Base-by-base conservation (phyloP, 2,113 vertebrate species). In the Propithecus coquereli region DNA sequence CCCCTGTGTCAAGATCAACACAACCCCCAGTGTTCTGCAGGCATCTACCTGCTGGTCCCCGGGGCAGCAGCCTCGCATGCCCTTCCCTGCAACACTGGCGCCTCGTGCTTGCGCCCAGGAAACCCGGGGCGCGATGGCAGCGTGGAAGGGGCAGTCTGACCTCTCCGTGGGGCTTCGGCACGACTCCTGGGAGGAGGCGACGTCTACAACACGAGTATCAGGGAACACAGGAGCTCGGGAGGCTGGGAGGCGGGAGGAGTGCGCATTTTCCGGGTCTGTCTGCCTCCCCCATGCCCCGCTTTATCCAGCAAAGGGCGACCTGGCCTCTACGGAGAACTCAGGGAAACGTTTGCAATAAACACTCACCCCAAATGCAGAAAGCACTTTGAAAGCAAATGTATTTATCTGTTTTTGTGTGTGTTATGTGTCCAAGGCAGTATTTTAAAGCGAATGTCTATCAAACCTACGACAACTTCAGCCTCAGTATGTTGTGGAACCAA, bases 361-460 rank as follows among this genome's bases (percentile, higher is more conserved):
- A 54, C 50, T 59, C 4, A 54, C 40, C 65, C 77, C 57, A 88
- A 52, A 57, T 40, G 59, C 34, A 87, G 22, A 45, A 76, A 40
- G 11, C n/a, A 17, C 73, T 52, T 92, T 50, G 63, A 88, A 94
- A 93, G 57, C 52, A 77, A 76, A n/a, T 34, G 0, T 32, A 4
- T 65, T 61, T 87, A 32, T 13, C 18, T 73, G 68, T 77, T 61
- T 86, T 16, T 37, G 63, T 65, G 5, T 20, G 13, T 40, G 16
- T 45, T 45, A n/a, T 83, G 25, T 77, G 12, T 77, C n/a, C 20
- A 54, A 54, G n/a, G 61, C 43, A 88, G 63, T 68, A 40, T 92
- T 92, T 91, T 84, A 92, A 59, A 84, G 61, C 79, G 76, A 94
- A 74, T 50, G 11, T 61, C 74, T 96, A 25, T 87, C 80, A 92